Evolutionary conservation across 2,113 vertebrate genomes (phyloP).

Genomic region (Sander vitreus): DNA sequence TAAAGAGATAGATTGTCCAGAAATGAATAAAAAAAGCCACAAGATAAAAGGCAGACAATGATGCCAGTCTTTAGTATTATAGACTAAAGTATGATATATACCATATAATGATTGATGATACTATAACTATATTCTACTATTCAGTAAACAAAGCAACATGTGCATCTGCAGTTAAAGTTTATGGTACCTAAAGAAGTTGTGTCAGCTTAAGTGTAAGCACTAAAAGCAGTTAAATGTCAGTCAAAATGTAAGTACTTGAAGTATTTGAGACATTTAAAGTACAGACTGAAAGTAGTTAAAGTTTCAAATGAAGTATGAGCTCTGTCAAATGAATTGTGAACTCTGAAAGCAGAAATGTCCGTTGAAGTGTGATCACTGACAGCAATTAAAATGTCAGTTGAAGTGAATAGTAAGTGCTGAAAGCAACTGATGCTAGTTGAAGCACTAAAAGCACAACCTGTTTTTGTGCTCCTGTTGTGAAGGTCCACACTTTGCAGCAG

Average conservation of each 20-base stretch:
- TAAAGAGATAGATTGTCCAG: neutral
- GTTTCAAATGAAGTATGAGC: neutral
- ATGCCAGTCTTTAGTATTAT: too few relatives aligned
- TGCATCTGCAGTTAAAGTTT: neutral
- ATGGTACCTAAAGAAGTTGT: neutral
- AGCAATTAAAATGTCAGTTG: too few relatives aligned
- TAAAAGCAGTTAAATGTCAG: neutral
- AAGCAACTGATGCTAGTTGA: fast-evolving
- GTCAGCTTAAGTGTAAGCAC: neutral
- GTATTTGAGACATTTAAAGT: neutral
- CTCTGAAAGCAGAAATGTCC: neutral
- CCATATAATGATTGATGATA: too few relatives aligned
- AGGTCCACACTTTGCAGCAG: constrained; percentile 96
- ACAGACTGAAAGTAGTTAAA: neutral
- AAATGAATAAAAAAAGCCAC: too few relatives aligned
- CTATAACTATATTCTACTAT: neutral
- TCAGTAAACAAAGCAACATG: neutral
- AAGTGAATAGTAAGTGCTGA: too few relatives aligned
- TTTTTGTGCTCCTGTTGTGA: constrained; percentile 46
- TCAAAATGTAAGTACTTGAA: neutral
- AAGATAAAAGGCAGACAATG: too few relatives aligned
- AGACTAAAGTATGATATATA: too few relatives aligned
- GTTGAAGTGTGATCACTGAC: neutral
- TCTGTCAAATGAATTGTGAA: neutral
- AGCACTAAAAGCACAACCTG: neutral